Evolutionary conservation across 2,797 vertebrate species (phyloP), one percentile per base, ranked within the genome.

Genomic region (Enteromius argenteus): DNA sequence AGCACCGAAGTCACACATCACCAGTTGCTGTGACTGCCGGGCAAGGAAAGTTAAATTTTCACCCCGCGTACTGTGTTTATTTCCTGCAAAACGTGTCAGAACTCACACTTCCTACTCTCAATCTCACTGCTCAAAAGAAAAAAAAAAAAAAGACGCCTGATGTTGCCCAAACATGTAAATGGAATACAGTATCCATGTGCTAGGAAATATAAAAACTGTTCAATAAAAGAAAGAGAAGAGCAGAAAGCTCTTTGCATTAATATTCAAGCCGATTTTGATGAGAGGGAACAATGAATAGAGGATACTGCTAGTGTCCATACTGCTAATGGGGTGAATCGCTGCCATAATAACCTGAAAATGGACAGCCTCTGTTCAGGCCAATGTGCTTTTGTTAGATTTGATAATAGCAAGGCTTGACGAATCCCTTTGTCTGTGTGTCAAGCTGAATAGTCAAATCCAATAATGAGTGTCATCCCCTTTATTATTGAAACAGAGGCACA

Each of bases 31-130:
- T 51, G 46, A 51, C 27, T 13, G 46, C 30, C 5, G 30, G 71
- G 27, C 30, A 27, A 46, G 44, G 15, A 6, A 13, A 74, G 67
- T 44, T 8, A 0, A 44, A 15, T 56, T 75, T 56, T 35, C 49
- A 35, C 27, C 30, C 35, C 7, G n/a, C 49, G 53, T 23, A 14
- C 49, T 6, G 11, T 81, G 53, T 46, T 81, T 86, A 81, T 58
- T 83, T 87, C 74, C 76, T 64, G 77, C 86, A 79, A 81, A 81
- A 89, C 79, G 74, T 87, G 84, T 67, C 74, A 90, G 91, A 88
- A 89, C 91, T 90, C 86, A 85, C 42, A 78, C 82, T 60, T 80
- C 64, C 10, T 35, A 39, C 87, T 90, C 79, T 87, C 49, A 14
- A 89, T 90, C 89, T 77, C 86, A 69, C 51, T 79, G 77, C 81